Evolutionary conservation across 1,140 invertebrate genomes (phyloP).

Genomic region (Megathymus violae): DNA sequence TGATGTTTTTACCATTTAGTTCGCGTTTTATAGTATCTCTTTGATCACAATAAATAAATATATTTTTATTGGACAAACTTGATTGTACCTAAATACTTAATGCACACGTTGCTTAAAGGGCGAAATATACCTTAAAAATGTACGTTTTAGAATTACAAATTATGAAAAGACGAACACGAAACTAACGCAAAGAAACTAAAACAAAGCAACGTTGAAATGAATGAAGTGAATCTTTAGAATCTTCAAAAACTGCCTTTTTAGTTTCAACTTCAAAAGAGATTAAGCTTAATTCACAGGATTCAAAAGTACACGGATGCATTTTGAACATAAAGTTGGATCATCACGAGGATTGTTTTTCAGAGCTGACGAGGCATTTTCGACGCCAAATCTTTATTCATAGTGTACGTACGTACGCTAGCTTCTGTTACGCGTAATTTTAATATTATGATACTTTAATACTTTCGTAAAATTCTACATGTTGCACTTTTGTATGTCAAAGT

Average conservation of each 20-base stretch:
- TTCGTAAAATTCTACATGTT: not conserved
- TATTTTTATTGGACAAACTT: no score
- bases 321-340: conserved; percentile 20
- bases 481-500: no score
- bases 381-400: not conserved
- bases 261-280: conserved; percentile 12
- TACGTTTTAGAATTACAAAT: no score
- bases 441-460: not conserved
- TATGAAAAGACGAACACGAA: not conserved
- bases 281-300: conserved; percentile 16
- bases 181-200: not conserved
- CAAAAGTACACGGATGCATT: conserved; percentile 1
- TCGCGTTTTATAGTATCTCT: no score
- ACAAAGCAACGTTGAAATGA: conserved; percentile 1
- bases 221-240: conserved; percentile 3
- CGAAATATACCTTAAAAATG: no score
- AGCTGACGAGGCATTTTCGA: conserved; percentile 16
- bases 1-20: no score
- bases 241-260: conserved; percentile 5
- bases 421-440: conserved; percentile 10
- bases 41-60: no score
- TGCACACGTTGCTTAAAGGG: no score
- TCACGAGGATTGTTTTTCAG: conserved; percentile 12
- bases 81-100: no score
- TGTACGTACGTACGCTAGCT: not conserved